These are phyloP conservation scores for Musca vetustissima DNA, from an alignment of 1,140 invertebrate genomes.

Conservation along the genomic window DNA sequence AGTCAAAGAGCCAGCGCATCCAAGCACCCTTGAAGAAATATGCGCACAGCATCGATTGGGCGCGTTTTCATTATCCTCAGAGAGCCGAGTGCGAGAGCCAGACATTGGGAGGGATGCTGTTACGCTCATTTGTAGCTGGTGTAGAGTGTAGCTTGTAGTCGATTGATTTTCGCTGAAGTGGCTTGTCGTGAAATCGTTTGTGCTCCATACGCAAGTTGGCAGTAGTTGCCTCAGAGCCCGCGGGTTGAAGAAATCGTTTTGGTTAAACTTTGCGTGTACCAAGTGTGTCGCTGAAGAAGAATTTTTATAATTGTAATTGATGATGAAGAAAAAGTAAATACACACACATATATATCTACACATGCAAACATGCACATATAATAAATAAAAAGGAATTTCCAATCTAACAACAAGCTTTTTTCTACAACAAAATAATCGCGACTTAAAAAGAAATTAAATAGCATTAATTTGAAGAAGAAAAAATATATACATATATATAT, in stretches of 20 bases:
- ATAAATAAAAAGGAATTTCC: background rate
- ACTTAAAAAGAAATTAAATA: no score
- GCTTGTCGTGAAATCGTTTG: slow-evolving; percentile 23
- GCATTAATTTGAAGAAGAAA: no score
- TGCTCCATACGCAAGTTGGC: slow-evolving; percentile 32
- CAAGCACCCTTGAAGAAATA: background rate
- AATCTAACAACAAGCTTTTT: background rate
- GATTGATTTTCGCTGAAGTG: background rate
- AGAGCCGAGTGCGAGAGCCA: background rate
- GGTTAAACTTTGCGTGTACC: slow-evolving; percentile 48
- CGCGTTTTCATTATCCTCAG: background rate
- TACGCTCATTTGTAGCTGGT: slow-evolving; percentile 14
- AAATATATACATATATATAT: no score
- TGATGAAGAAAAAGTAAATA: slow-evolving; percentile 19
- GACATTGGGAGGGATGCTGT: background rate
- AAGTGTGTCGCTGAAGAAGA: slow-evolving; percentile 25
- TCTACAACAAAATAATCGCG: no score
- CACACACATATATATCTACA: slow-evolving; percentile 16
- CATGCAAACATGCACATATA: background rate
- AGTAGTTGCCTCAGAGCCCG: slow-evolving; percentile 57
- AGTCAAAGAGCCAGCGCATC: background rate
- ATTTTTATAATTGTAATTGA: slow-evolving; percentile 27
- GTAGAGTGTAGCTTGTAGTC: slow-evolving; percentile 23
- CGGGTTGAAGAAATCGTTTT: slow-evolving; percentile 57
- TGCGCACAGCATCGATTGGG: slow-evolving; percentile 23